Percentiles rank a stretch among this genome's conserved stretches.
phyloP scores from a whole-genome alignment of 2,888 invertebrate genomes.

The Auanema sp. region DNA sequence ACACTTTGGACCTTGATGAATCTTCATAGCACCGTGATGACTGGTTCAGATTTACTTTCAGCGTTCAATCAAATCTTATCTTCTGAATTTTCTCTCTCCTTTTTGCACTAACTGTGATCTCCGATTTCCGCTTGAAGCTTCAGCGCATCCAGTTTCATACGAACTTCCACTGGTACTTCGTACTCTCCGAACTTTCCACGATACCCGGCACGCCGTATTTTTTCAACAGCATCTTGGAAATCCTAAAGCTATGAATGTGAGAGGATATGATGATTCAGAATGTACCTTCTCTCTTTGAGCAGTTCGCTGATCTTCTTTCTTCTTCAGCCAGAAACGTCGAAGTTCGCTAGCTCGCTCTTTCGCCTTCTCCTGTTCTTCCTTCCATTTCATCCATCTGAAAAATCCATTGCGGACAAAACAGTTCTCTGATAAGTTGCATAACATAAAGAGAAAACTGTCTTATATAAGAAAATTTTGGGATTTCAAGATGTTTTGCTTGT shows the following conservation, averaged over 20 bases:
- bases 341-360: constrained; percentile 42
- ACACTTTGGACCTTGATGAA: too few relatives aligned
- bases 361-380: constrained; percentile 43
- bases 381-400: constrained; percentile 42
- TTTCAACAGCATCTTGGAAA: constrained; percentile 52
- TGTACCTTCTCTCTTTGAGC: constrained; percentile 49
- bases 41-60: too few relatives aligned
- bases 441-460: too few relatives aligned
- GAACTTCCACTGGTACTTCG: constrained; percentile 43
- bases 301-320: constrained; percentile 43
- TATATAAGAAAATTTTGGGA: too few relatives aligned
- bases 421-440: too few relatives aligned
- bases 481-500: too few relatives aligned
- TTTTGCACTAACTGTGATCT: constrained; percentile 30
- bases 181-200: constrained; percentile 52
- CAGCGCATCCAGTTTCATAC: constrained; percentile 40
- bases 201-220: constrained; percentile 52
- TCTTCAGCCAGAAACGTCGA: constrained; percentile 49
- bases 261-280: too few relatives aligned
- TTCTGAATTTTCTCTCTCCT: background rate
- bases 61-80: too few relatives aligned
- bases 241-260: constrained; percentile 32
- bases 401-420: constrained; percentile 5
- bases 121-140: constrained; percentile 50
- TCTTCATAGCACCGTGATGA: too few relatives aligned